These are phyloP conservation scores for Polymixis lichenea DNA, from an alignment of 2,888 invertebrate species.

Conservation along the genomic window DNA sequence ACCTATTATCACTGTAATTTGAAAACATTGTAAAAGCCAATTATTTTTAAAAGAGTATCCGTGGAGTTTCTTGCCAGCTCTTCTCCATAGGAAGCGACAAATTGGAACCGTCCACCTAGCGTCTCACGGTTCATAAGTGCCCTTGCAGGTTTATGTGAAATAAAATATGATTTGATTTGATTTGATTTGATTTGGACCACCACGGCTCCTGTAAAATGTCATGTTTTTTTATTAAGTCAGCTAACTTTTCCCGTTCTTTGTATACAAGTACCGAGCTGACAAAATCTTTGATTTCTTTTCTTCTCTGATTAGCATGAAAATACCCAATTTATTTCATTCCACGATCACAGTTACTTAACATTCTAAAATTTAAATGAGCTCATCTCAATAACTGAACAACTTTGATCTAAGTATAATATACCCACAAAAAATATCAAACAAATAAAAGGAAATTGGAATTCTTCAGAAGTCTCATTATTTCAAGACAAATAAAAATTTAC, in stretches of 20 bases:
- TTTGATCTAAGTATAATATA: slow-evolving; percentile 56
- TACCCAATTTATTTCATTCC: slow-evolving; percentile 54
- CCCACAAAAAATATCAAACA: slow-evolving; percentile 64
- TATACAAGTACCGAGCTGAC: slow-evolving; percentile 4
- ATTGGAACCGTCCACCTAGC: too few species aligned
- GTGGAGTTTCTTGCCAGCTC: too few species aligned
- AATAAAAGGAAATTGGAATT: slow-evolving; percentile 65
- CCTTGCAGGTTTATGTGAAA: too few species aligned
- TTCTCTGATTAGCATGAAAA: slow-evolving; percentile 50
- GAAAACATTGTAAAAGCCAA: too few species aligned
- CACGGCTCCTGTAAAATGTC: not conserved
- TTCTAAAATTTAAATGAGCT: slow-evolving; percentile 62
- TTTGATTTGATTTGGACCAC: too few species aligned
- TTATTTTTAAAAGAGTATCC: too few species aligned
- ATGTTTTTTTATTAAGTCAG: not conserved
- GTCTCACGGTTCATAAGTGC: too few species aligned
- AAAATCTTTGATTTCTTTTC: slow-evolving; percentile 33
- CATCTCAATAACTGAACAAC: slow-evolving; percentile 62
- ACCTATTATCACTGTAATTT: too few species aligned
- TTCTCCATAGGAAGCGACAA: too few species aligned
- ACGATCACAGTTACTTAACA: slow-evolving; percentile 57
- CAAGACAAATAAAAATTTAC: slow-evolving; percentile 66
- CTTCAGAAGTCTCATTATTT: slow-evolving; percentile 63
- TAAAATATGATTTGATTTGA: too few species aligned
- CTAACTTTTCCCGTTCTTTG: not conserved